Evolutionary conservation across 2,797 vertebrate species (phyloP).

Genomic region (Acanthurus lineatus): DNA sequence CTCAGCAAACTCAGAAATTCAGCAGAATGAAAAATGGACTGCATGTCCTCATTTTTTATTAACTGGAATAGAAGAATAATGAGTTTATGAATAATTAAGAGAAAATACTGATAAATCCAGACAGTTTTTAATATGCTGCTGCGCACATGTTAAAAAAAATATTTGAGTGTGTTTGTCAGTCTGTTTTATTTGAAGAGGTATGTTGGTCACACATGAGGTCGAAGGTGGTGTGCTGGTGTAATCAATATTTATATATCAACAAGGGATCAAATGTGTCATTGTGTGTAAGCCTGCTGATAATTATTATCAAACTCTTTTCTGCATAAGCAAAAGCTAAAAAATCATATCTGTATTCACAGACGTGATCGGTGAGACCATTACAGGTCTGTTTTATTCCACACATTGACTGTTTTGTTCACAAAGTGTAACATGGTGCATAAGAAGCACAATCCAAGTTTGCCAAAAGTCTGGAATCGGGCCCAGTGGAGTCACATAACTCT

Average conservation of each 20-base stretch:
- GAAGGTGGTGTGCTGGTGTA: no score
- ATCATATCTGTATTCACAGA: background rate
- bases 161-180: background rate
- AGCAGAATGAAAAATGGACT: constrained; percentile 28
- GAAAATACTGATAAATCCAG: background rate
- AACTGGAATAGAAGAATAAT: background rate
- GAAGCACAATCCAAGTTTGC: constrained; percentile 24
- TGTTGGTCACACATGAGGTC: no score
- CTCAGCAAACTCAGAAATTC: constrained; percentile 34
- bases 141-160: background rate
- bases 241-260: no score
- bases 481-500: constrained; percentile 57
- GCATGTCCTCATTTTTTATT: constrained; percentile 27
- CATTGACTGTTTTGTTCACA: constrained; percentile 30
- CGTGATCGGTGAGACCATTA: background rate
- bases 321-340: background rate
- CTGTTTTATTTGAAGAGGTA: no score
- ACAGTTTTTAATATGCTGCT: background rate
- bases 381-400: constrained; percentile 4
- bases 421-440: constrained; percentile 11
- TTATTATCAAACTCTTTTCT: background rate
- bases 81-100: no score
- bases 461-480: constrained; percentile 23
- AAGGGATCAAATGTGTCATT: no score
- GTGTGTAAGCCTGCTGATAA: no score